Evolutionary conservation across 2,888 invertebrate species (phyloP), one percentile per base, ranked within the genome.

Genomic region (Platycnemis pennipes): DNA sequence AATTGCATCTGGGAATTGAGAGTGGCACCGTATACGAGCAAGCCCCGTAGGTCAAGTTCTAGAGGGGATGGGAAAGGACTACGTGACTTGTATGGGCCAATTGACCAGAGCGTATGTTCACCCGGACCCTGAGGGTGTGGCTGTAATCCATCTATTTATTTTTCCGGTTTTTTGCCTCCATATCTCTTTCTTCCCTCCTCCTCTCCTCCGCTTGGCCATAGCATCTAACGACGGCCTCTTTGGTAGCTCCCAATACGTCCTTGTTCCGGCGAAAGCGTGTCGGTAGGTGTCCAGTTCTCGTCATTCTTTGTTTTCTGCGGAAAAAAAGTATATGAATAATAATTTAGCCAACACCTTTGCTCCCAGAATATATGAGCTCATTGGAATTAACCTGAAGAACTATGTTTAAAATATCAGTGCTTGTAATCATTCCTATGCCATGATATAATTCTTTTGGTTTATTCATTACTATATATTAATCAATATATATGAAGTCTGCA

Each of bases 101-200:
- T 77, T 77, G 77, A 77, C 77, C 37, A 77, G 77, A 77, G 37
- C 16, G 77, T 37, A 77, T 77, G 31, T 77, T 16, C 77, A 11
- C 37, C 37, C 77, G 2, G 31, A 37, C 16, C 77, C 77, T 37
- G 77, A 2, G 77, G n/a, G 37, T 26, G 77, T 77, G 37, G 37
- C 37, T 77, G 31, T 77, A 77, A 77, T 77, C 77, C 77, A 77
- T 77, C 77, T 77, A 77, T 77, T 77, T 77, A 77, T 77, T 77
- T 77, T 77, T 77, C 77, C 16, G 31, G 26, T n/a, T n/a, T 63
- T 26, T 63, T 63, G 4, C 37, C 37, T 63, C 63, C n/a, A 22
- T 49, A 49, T 49, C 16, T 49, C 49, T 63, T 37, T 37, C 31
- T 77, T 37, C 77, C 0, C 37, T 37, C 11, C 77, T 7, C 77